Conservation (phyloP, 1,140 invertebrate genomes). For the Platyscapa corneri region DNA sequence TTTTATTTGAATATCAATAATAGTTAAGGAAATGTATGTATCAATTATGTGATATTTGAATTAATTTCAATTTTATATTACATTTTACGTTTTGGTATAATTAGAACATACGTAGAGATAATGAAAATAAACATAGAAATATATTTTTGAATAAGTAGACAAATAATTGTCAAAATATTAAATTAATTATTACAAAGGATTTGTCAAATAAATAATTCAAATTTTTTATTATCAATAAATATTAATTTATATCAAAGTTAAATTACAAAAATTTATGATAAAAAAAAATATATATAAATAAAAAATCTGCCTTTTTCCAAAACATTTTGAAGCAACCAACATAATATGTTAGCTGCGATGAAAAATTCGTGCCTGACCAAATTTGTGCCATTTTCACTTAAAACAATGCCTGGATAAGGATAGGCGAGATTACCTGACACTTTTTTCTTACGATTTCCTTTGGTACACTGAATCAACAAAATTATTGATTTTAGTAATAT, state of each 20-base stretch:
- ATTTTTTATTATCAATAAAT: no score
- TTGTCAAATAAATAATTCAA: no score
- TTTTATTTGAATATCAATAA: background rate
- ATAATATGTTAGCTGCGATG: background rate
- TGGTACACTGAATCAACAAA: background rate
- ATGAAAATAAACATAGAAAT: background rate
- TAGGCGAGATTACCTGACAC: no score
- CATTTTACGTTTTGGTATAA: background rate
- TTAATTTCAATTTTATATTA: background rate
- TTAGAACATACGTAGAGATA: background rate
- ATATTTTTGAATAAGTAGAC: background rate
- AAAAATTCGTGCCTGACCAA: constrained; percentile 20
- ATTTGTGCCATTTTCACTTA: constrained; percentile 38
- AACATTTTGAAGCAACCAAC: background rate
- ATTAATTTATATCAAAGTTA: background rate
- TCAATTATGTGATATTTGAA: no score
- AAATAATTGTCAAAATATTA: background rate
- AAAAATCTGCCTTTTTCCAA: constrained; percentile 3
- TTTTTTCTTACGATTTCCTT: background rate
- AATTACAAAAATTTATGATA: background rate
- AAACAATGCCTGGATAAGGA: background rate
- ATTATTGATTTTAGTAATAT: constrained; percentile 9
- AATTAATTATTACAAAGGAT: background rate
- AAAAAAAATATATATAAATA: background rate
- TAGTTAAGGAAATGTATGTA: no score